phyloP scores from a whole-genome alignment of 2,113 vertebrate species.

The Pedionomus torquatus region DNA sequence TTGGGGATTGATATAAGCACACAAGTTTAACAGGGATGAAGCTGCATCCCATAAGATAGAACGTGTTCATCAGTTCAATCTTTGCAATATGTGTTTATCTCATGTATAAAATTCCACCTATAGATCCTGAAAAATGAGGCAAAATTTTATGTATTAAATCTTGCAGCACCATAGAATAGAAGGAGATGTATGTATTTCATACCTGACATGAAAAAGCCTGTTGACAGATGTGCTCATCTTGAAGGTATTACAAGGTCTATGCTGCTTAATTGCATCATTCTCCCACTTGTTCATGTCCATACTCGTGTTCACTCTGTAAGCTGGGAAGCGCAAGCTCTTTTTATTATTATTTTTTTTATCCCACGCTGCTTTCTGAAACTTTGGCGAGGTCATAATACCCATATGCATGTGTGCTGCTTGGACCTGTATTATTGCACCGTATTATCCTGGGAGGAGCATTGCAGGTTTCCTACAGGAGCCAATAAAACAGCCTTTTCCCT shows the following conservation, averaged over 20 bases:
- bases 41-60: rapidly evolving
- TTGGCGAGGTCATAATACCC: neutral
- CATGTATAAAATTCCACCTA: neutral
- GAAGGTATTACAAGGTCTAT: neutral
- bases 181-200: neutral
- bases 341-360: neutral
- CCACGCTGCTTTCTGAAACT: neutral
- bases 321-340: neutral
- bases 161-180: neutral
- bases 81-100: neutral
- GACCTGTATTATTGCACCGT: neutral
- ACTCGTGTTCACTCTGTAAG: neutral
- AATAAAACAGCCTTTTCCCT: neutral
- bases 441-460: neutral
- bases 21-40: neutral
- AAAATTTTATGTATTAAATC: neutral
- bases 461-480: neutral
- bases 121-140: neutral
- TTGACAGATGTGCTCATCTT: neutral
- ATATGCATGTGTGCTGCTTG: neutral
- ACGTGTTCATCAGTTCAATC: neutral
- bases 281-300: neutral
- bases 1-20: neutral
- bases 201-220: neutral
- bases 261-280: neutral